A percentile compares a stretch with the other conserved stretches of the same genome.
phyloP scores from a whole-genome alignment of 2,888 invertebrate genomes.

The Pemphredon lugubris region DNA sequence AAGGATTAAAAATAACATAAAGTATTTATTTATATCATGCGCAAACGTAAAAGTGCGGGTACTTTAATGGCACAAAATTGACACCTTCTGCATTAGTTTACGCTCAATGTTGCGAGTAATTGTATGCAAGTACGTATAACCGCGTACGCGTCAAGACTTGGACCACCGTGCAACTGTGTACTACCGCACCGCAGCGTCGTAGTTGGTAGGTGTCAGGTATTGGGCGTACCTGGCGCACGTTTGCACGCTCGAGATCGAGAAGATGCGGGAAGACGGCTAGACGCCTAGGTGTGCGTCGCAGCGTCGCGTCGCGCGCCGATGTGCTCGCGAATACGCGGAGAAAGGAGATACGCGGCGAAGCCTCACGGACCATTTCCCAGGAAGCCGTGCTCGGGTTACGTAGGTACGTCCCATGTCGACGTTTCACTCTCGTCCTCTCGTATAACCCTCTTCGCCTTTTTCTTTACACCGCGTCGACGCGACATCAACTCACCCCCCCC shows the following conservation, averaged over 20 bases:
- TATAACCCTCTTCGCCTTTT: neutral
- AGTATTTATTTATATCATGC: too few species aligned
- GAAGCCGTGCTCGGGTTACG: slow-evolving; percentile 61
- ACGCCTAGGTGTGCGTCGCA: slow-evolving; percentile 5
- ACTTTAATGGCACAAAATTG: too few species aligned
- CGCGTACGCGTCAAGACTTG: neutral
- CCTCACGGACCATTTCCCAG: slow-evolving; percentile 65
- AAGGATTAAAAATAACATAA: too few species aligned
- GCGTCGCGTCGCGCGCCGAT: neutral
- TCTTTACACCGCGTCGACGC: neutral
- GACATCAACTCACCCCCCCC: too few species aligned
- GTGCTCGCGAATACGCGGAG: slow-evolving; percentile 27
- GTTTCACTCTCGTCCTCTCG: neutral
- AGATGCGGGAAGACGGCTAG: slow-evolving; percentile 16
- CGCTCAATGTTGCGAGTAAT: neutral
- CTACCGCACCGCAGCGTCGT: neutral
- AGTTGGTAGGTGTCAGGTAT: slow-evolving; percentile 4
- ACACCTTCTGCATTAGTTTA: neutral
- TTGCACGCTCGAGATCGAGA: slow-evolving; percentile 10
- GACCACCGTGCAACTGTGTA: neutral
- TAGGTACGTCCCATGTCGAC: slow-evolving; percentile 11
- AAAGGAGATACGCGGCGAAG: slow-evolving; percentile 33
- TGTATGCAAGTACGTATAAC: too few species aligned
- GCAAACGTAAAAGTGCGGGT: too few species aligned
- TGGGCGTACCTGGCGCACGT: slow-evolving; percentile 3